phyloP scores from a whole-genome alignment of 2,888 invertebrate genomes.

The Candidula unifasciata region DNA sequence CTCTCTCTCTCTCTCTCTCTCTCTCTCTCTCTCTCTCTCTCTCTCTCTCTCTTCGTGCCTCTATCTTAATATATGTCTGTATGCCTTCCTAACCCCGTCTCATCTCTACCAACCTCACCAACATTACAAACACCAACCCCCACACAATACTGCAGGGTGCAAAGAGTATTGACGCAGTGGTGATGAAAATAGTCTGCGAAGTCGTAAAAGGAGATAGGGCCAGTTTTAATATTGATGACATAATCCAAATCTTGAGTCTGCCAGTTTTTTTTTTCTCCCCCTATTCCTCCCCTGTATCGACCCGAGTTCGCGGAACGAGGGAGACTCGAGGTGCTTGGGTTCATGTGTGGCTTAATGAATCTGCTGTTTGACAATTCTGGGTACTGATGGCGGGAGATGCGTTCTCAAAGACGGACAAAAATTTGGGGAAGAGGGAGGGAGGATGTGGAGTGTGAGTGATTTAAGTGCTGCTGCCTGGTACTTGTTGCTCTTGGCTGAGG shows the following conservation, averaged over 20 bases:
- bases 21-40: no score
- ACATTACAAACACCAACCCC: no score
- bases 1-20: no score
- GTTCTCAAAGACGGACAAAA: background rate
- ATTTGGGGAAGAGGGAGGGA: background rate
- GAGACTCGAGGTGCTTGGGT: background rate
- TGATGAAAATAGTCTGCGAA: background rate
- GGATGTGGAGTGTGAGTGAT: conserved; percentile 12
- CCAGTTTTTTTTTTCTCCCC: background rate
- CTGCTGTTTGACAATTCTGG: conserved; percentile 3
- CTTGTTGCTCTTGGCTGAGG: conserved; percentile 1
- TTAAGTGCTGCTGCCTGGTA: background rate
- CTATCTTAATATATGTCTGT: no score
- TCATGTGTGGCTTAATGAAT: conserved; percentile 22
- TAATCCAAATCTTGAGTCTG: conserved; percentile 7
- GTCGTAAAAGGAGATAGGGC: background rate
- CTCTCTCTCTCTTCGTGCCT: no score
- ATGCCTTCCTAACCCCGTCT: no score
- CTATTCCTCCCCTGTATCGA: conserved; percentile 12
- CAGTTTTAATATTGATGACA: conserved; percentile 12
- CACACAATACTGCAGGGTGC: no score
- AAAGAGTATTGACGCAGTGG: no score
- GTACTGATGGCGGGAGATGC: background rate
- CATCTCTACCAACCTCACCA: no score
- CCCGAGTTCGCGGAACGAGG: background rate